Base-by-base conservation (phyloP, 2,888 invertebrate species). In the Nymphalis urticae region DNA sequence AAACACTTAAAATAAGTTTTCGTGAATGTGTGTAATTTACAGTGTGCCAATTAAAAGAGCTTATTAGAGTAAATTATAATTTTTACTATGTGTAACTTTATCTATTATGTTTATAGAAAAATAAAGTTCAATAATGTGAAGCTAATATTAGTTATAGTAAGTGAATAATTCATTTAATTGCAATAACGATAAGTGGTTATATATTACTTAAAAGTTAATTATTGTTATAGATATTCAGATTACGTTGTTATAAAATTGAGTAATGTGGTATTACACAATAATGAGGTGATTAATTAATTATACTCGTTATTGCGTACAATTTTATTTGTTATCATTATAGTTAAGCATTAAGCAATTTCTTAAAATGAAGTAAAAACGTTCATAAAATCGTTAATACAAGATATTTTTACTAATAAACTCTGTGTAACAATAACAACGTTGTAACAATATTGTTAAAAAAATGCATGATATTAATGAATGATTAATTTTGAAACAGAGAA, bases 261-360 rank as follows among this genome's bases (percentile, higher is more conserved):
- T 42, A 58, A 42, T 42, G 58, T 36, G 1, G 19, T 19, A 19
- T 58, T 58, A 58, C 58, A 42, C 58, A 42, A 58, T 36, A 42
- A 42, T 19, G 32, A 27, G 17, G 32, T 50, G 32, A 50, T 48
- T 48, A 50, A 62, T 48, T 62, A 62, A 62, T 48, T 9, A 50
- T 32, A 48, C 62, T 32, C 21, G 24, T 42, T 53, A 13, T 0
- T 16, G 7, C 21, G 2, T 9, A 13, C 7, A 9, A 17, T 48
- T 50, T 62, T 13, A 21, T 62, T 50, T n/a, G n/a, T 62, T 50
- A 42, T 42, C 1, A 42, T 42, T 10, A 42, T 42, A 42, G 9
- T 10, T 42, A 2, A 13, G 42, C 13, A 42, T 13, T 42, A 42
- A 42, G 42, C 13, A 0, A 42, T 42, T 42, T 42, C 42, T 42